phyloP scores from a whole-genome alignment of 2,888 invertebrate species.

The Acleris emargana region DNA sequence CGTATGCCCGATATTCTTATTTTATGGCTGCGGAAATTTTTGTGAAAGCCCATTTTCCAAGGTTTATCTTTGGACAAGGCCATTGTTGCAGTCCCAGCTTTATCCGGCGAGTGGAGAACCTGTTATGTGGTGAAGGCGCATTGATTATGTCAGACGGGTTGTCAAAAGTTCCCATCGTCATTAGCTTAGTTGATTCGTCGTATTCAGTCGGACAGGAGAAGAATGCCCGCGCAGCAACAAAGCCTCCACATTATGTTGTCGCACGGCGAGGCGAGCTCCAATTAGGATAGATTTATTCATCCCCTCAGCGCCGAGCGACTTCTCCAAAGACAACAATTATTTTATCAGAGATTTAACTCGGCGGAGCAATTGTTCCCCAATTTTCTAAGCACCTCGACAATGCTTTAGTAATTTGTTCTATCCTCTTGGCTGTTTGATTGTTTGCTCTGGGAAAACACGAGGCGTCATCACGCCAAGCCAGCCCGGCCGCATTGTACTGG shows the following conservation, averaged over 20 bases:
- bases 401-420: conserved; percentile 75
- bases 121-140: conserved; percentile 41
- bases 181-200: conserved; percentile 67
- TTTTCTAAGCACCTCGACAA: conserved; percentile 79
- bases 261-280: conserved; percentile 69
- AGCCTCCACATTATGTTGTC: conserved; percentile 76
- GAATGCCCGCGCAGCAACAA: conserved; percentile 71
- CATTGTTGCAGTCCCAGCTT: not conserved
- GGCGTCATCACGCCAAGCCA: conserved; percentile 59
- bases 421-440: conserved; percentile 71
- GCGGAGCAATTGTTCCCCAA: conserved; percentile 77
- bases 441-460: conserved; percentile 70
- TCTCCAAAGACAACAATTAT: conserved; percentile 62
- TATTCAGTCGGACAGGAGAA: conserved; percentile 60
- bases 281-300: conserved; percentile 80
- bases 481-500: conserved; percentile 61
- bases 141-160: conserved; percentile 54
- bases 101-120: conserved; percentile 28
- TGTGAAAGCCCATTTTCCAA: conserved; percentile 49
- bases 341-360: conserved; percentile 77
- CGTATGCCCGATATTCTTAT: conserved; percentile 68
- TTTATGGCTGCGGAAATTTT: conserved; percentile 66
- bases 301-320: conserved; percentile 66
- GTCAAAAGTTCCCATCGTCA: conserved; percentile 67
- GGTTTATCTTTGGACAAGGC: conserved; percentile 25